Evolutionary conservation across 2,888 invertebrate genomes (phyloP), one percentile per base, ranked within the genome.

Genomic region (Amphipoea oculea): DNA sequence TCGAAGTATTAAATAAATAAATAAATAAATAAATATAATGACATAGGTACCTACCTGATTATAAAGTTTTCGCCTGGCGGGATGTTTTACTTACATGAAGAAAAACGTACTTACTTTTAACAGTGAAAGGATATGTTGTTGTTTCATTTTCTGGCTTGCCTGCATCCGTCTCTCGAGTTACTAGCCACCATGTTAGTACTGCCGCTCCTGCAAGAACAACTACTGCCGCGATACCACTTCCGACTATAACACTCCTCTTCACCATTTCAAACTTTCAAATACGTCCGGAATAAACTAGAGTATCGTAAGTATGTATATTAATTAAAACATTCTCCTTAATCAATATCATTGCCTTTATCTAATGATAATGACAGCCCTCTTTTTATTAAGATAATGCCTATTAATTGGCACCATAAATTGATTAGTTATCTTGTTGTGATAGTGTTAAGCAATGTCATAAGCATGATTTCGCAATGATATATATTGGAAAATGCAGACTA

Each of bases 171-270:
- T 87, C 78, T 9, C 83, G 83, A 0, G 90, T 86, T 7, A 94
- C 89, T 68, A 94, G 76, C 93, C 93, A 94, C 94, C 94, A 94
- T 78, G 92, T 93, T 1, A 94, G 79, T 0, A 91, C 92, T 14
- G 89, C 91, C 1, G 93, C 67, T 0, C 94, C 94, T 0, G 92
- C 88, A 0, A 91, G 90, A 11, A 92, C 80, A 4, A 89, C 79
- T 11, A 88, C 63, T 0, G 76, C 89, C 0, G 83, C 86, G 20
- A 89, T 75, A 65, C 92, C 89, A 54, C 90, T 89, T 20, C 89
- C 85, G 42, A 88, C 67, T 85, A 93, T 79, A 36, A 90, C 69
- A 23, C 88, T 86, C 78, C 73, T 92, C 54, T 89, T 92, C 54
- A 72, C 79, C 91, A 92, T 89, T 78, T 81, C 42, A 40, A 42